Evolutionary conservation across 1,140 invertebrate species (phyloP), one percentile per base, ranked within the genome.

Genomic region (Dendroctonus valens): DNA sequence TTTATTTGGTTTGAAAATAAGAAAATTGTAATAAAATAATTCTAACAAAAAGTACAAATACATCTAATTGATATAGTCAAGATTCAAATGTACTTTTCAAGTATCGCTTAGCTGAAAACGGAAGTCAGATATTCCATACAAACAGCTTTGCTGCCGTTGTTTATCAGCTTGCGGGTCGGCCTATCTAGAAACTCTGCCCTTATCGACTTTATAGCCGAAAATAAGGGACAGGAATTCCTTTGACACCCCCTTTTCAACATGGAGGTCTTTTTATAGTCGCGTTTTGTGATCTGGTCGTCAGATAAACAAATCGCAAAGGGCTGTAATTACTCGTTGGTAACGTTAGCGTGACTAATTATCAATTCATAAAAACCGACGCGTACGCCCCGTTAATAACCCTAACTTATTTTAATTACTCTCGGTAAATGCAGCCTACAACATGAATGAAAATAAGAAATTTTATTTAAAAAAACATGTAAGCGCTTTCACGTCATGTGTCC

Each of bases 241-340:
- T 65, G 62, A 65, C 62, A 57, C 62, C 52, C 60, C 61, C 62
- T 49, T 65, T 65, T 65, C 62, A 65, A 65, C 62, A 65, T 65
- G 62, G 62, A 65, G 42, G 62, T 41, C 62, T 58, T 57, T 65
- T 65, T 65, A 57, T 49, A 57, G 15, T 61, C 59, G 49, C 59
- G 59, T 61, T 51, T 52, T 14, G 6, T 38, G 62, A 65, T 65
- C n/a, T 49, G n/a, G 40, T 49, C 12, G 12, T 7, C 37, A 48
- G 64, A 65, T 65, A 65, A 65, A 41, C 49, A 53, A 65, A 65
- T 59, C 55, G 55, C 55, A 53, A 51, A 65, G 48, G 55, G 55
- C 51, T 59, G 64, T 65, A 65, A 65, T 59, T 59, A 65, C 64
- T 59, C 54, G 46, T 52, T 52, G 8, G 57, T 15, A 65, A 65